Base-by-base conservation (phyloP, 2,888 invertebrate species). In the Patella caerulea region DNA sequence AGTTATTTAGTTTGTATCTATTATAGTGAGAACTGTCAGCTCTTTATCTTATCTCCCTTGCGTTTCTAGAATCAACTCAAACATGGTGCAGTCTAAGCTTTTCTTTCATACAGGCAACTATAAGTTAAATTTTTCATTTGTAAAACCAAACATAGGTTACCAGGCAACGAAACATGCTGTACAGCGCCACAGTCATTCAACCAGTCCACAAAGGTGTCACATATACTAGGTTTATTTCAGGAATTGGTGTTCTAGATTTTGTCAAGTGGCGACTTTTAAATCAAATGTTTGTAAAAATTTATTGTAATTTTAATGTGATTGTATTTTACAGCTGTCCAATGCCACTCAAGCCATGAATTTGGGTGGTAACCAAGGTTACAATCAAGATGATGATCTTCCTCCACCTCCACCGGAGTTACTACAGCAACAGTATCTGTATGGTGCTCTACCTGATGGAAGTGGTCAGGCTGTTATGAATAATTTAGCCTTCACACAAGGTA, bases 361-460 rank as follows among this genome's bases (percentile, higher is more conserved):
- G 55, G 84, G 80, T 52, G 79, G 81, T 24, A 86, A 87, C 72
- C 24, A 79, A 12, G 80, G 83, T 19, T 9, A n/a, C 19, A 65
- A 65, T 7, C 34, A 45, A 45, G 65, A 65, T 19, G 65, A 65
- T 65, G 80, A 83, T 73, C 82, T 86, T 0, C 88, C 88, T 12
- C 88, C 88, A 15, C 89, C 89, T 29, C 89, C 89, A 17, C 88
- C 88, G 15, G 88, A 88, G 74, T 79, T 88, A 9, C 80, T 88
- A 7, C 88, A 88, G 78, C 89, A 88, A 79, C 88, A 89, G 81
- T 88, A 87, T 78, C 81, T 88, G 79, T 88, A 89, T 72, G 89
- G 88, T 55, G 86, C 85, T 9, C 84, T 88, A n/a, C 89, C 88
- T 2, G 86, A 85, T 80, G 83, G 84, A 75, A 77, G 85, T 29